phyloP scores from a whole-genome alignment of 2,888 invertebrate species.

The Phaedon cochleariae region DNA sequence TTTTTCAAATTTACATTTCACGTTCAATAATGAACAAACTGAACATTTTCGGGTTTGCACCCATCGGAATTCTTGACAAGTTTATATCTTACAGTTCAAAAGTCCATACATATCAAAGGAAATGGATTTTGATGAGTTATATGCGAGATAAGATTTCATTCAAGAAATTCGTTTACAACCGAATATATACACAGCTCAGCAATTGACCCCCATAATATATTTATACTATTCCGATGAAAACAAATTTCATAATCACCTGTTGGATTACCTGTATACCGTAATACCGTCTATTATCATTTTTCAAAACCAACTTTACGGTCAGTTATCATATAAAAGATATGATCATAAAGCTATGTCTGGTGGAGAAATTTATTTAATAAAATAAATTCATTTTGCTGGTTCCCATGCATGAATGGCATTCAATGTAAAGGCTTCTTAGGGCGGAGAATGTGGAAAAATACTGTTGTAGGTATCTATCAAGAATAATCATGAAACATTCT shows the following conservation, averaged over 20 bases:
- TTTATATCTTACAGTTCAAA: no score
- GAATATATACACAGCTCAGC: not conserved
- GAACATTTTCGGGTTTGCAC: no score
- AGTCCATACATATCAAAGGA: not conserved
- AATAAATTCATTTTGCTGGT: not conserved
- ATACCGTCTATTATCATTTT: no score
- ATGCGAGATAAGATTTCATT: not conserved
- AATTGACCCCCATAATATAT: not conserved
- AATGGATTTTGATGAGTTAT: not conserved
- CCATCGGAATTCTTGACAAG: no score
- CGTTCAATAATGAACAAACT: no score
- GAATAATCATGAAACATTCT: slow-evolving; percentile 14
- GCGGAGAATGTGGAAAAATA: not conserved
- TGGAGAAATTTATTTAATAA: not conserved
- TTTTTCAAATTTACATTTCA: no score
- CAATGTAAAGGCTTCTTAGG: not conserved
- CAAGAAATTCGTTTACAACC: not conserved
- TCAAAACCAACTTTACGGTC: no score
- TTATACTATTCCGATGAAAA: no score
- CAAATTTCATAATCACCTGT: no score
- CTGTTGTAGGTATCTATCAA: not conserved
- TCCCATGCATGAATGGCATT: not conserved
- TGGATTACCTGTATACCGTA: no score
- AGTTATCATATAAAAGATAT: no score
- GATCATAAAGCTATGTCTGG: no score